phyloP scores from a whole-genome alignment of 2,797 vertebrate species.

The Mico argentatus region DNA sequence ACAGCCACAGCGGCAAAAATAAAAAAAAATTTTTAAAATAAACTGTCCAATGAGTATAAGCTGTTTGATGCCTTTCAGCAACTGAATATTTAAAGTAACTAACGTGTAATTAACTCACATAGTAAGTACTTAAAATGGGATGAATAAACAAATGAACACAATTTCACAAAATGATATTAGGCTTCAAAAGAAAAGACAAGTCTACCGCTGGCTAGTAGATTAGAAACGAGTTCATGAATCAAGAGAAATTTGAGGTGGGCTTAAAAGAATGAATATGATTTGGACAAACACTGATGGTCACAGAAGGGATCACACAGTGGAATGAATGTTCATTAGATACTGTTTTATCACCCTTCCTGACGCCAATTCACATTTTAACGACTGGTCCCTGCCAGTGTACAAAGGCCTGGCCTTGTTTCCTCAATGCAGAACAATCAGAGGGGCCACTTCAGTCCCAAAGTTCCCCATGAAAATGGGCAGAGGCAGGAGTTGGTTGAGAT shows the following conservation, averaged over 20 bases:
- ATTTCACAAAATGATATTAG: not conserved
- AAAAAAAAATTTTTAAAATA: too few species aligned
- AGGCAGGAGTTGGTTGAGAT: not conserved
- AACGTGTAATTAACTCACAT: not conserved
- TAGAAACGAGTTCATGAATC: not conserved
- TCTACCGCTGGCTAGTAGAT: not conserved
- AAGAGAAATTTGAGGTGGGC: not conserved
- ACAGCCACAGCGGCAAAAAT: too few species aligned
- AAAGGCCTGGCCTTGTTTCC: not conserved
- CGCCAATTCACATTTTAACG: not conserved
- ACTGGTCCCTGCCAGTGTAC: not conserved
- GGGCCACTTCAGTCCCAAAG: rapidly evolving
- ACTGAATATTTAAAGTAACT: not conserved
- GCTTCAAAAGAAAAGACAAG: not conserved
- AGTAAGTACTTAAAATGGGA: not conserved
- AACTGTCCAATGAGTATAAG: not conserved
- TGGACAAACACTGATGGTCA: not conserved
- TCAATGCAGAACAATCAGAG: not conserved
- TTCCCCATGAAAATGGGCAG: not conserved
- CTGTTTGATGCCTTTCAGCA: not conserved
- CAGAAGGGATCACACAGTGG: not conserved
- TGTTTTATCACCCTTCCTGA: not conserved
- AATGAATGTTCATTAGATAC: not conserved
- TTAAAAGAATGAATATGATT: not conserved
- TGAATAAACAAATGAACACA: not conserved